Conservation (phyloP, 2,797 vertebrate species). For the Coregonus ussuriensis region DNA sequence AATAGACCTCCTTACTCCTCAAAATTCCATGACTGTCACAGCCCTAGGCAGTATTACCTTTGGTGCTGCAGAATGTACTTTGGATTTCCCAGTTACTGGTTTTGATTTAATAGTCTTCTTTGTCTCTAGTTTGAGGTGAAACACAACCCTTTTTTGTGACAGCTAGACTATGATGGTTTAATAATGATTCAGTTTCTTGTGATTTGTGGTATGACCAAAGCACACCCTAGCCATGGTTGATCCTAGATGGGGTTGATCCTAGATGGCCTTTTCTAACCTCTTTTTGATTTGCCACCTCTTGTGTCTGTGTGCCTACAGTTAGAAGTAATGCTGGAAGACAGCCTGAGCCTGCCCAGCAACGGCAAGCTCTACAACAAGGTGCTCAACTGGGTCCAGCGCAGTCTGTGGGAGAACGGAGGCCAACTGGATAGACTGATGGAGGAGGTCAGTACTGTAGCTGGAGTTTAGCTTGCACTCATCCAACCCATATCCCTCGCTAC, state of each 20-base stretch:
- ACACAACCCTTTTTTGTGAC: too few species aligned
- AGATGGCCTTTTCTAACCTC: too few species aligned
- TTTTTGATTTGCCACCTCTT: neutral
- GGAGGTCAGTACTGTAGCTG: slow-evolving; percentile 89
- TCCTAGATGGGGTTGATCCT: neutral
- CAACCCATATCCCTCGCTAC: slow-evolving; percentile 24
- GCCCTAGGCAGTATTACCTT: neutral
- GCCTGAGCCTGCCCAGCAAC: slow-evolving; percentile 93
- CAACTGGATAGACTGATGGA: slow-evolving; percentile 95
- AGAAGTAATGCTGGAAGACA: slow-evolving; percentile 98
- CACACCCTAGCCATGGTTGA: neutral
- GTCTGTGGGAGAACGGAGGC: slow-evolving; percentile 96
- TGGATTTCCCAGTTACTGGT: neutral
- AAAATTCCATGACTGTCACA: too few species aligned
- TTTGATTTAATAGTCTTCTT: neutral
- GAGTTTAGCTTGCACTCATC: slow-evolving; percentile 6
- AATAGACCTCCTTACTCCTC: too few species aligned
- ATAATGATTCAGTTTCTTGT: neutral
- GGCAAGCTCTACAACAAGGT: slow-evolving; percentile 98
- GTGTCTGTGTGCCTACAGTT: slow-evolving; percentile 76
- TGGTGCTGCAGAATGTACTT: neutral
- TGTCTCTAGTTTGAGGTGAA: neutral
- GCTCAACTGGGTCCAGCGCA: slow-evolving; percentile 98
- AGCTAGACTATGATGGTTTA: neutral
- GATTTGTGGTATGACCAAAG: neutral